Conservation (phyloP, 2,797 vertebrate genomes). For the Cetoscarus ocellatus region DNA sequence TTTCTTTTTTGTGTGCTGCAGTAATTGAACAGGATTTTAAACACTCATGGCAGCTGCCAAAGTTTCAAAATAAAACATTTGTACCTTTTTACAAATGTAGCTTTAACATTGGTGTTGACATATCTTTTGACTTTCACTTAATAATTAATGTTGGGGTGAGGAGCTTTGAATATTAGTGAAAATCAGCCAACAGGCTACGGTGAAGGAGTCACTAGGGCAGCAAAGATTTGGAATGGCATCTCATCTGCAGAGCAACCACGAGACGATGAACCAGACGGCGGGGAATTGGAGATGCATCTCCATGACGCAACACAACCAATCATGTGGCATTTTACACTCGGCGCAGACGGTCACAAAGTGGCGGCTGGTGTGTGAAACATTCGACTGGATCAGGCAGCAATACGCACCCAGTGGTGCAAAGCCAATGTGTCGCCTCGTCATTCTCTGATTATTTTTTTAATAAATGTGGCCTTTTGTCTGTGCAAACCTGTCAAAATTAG, state of each 20-base stretch:
- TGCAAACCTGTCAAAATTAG: conserved; percentile 72
- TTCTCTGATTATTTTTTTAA: conserved; percentile 46
- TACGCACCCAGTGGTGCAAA: conserved; percentile 27
- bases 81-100: no score
- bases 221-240: conserved; percentile 16
- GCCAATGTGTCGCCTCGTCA: conserved; percentile 27
- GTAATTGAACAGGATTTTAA: no score
- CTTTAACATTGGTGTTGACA: conserved; percentile 25
- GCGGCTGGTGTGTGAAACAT: conserved; percentile 63
- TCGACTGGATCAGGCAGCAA: conserved; percentile 30
- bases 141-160: neutral
- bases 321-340: conserved; percentile 61
- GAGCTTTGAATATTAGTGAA: conserved; percentile 5
- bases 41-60: no score
- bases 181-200: neutral
- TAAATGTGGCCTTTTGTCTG: conserved; percentile 76
- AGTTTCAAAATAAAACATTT: no score
- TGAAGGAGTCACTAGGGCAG: conserved; percentile 12
- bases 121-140: neutral
- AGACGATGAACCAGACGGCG: conserved; percentile 30
- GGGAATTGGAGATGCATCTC: conserved; percentile 42
- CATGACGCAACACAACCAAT: conserved; percentile 34
- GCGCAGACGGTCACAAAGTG: conserved; percentile 56
- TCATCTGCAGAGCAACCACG: conserved; percentile 9
- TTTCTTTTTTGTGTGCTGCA: no score